Base-by-base conservation (phyloP, 2,113 vertebrate species). In the Vireo altiloquus region DNA sequence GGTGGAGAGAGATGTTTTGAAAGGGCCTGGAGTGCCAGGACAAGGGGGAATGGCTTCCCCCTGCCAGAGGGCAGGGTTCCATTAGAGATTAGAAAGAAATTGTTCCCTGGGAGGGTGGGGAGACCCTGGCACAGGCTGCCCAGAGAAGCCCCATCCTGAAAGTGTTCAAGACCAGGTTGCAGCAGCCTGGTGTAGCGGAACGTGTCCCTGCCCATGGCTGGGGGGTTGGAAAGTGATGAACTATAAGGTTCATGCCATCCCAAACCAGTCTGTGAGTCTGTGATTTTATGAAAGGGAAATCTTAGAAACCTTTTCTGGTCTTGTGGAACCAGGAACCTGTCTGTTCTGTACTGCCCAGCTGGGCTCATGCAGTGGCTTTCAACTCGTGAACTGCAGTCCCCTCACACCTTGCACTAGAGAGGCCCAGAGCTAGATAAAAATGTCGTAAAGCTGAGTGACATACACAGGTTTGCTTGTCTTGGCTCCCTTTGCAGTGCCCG, bases 401-500 rank as follows among this genome's bases (percentile, higher is more conserved):
- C 18, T 88, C 22, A 13, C 4, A 3, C 31, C 24, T 70, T n/a
- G 22, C 11, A 13, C 20, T 50, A 31, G 44, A 33, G 44, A 71
- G 49, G 37, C 23, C 3, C 5, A 24, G 82, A 40, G 27, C 40
- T 61, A 59, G 9, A 49, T 37, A 44, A 54, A 44, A 76, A 11
- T 61, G 21, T 12, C 14, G 1, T 42, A 9, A 33, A 87, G 27
- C 40, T 80, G 68, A n/a, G 31, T 17, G 60, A 13, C 1, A 0
- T 28, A 13, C 15, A 3, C 20, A 4, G 22, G 6, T 52, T 40
- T 72, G 53, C 28, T 83, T 59, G 44, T 28, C 24, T 27, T 49
- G 3, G 37, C 7, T 30, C 5, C 15, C 6, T 76, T 53, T 72
- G 64, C 50, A 80, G 17, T 6, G 22, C 13, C 22, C 2, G 0